Evolutionary conservation across 2,113 vertebrate genomes (phyloP).

Genomic region (Pagrus major): DNA sequence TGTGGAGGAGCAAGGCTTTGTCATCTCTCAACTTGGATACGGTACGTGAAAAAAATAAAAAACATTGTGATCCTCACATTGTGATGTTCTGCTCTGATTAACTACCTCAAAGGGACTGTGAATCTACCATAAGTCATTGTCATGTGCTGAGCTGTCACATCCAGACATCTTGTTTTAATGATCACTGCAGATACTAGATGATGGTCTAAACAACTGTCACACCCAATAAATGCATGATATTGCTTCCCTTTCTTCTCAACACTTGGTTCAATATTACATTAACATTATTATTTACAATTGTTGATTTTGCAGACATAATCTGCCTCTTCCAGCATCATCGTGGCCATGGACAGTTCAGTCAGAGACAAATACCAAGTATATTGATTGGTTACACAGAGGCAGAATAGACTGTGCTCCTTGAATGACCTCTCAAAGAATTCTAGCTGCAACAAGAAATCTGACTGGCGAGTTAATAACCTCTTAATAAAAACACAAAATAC

Average conservation of each 20-base stretch:
- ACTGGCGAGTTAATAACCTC: too few relatives aligned
- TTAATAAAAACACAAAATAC: too few relatives aligned
- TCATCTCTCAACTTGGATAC: constrained; percentile 90
- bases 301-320: too few relatives aligned
- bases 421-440: too few relatives aligned
- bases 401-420: too few relatives aligned
- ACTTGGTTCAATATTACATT: background rate
- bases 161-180: background rate
- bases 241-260: background rate
- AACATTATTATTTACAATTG: background rate
- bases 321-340: too few relatives aligned
- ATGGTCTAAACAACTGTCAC: background rate
- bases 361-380: too few relatives aligned
- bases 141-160: background rate
- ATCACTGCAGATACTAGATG: background rate
- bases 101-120: background rate
- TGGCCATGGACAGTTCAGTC: too few relatives aligned
- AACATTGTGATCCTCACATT: too few relatives aligned
- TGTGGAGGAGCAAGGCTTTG: constrained; percentile 90
- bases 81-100: background rate
- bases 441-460: too few relatives aligned
- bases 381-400: too few relatives aligned
- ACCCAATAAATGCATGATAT: background rate
- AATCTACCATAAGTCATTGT: background rate
- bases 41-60: constrained; percentile 76